Conservation (phyloP, 2,888 invertebrate genomes). For the Scaptomyza polygonia region DNA sequence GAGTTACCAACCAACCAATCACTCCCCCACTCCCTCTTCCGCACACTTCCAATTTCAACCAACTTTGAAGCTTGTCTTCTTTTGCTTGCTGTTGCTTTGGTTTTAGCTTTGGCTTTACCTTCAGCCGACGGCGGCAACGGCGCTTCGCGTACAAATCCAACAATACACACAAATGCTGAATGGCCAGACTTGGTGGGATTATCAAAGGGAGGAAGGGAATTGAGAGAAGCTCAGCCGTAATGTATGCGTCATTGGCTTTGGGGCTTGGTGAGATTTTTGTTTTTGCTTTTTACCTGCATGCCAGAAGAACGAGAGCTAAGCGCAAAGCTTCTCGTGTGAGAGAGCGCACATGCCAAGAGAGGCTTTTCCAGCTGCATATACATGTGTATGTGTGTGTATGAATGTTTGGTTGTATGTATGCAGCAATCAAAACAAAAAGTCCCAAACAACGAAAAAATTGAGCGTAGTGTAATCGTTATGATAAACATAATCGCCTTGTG, state of each 20-base stretch:
- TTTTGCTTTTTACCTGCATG: slow-evolving; percentile 10
- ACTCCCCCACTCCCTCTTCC: background rate
- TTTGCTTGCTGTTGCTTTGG: slow-evolving; percentile 29
- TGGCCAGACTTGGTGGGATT: slow-evolving; percentile 45
- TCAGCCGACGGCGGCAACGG: slow-evolving; percentile 72
- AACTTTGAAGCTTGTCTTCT: slow-evolving; percentile 37
- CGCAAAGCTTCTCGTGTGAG: slow-evolving; percentile 17
- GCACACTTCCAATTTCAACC: background rate
- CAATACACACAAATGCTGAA: slow-evolving; percentile 55
- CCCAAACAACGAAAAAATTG: slow-evolving; percentile 29
- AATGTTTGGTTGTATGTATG: background rate
- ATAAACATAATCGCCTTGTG: slow-evolving; percentile 63
- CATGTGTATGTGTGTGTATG: background rate
- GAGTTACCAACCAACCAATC: slow-evolving; percentile 21
- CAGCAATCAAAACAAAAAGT: slow-evolving; percentile 70
- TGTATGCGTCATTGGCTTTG: slow-evolving; percentile 71
- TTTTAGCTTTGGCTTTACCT: slow-evolving; percentile 28
- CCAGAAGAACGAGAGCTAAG: slow-evolving; percentile 22
- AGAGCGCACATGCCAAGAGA: slow-evolving; percentile 27
- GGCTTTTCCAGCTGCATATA: slow-evolving; percentile 52
- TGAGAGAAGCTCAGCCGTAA: slow-evolving; percentile 23
- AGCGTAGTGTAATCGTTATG: slow-evolving; percentile 59
- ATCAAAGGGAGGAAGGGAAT: slow-evolving; percentile 5
- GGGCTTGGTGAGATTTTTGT: slow-evolving; percentile 48
- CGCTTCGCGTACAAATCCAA: slow-evolving; percentile 71